Conservation (phyloP, 2,797 vertebrate genomes). For the Spinibarbus caldwelli region DNA sequence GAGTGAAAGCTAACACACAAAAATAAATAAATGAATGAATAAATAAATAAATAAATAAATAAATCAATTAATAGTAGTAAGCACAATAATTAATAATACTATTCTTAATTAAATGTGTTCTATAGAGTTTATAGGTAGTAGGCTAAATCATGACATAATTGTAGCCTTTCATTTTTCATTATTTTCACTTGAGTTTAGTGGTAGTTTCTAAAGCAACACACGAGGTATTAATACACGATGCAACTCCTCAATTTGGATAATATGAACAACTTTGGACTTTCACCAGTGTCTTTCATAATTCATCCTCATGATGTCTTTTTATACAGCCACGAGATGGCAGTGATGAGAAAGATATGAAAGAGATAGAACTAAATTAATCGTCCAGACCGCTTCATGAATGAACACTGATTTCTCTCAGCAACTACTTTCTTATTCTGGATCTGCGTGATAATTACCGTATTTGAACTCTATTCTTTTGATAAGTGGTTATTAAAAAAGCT, state of each 20-base stretch:
- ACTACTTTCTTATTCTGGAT: no score
- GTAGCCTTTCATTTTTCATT: background rate
- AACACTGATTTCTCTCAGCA: background rate
- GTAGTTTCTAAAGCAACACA: background rate
- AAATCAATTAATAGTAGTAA: no score
- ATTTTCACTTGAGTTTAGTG: background rate
- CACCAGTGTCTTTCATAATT: background rate
- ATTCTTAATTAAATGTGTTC: background rate
- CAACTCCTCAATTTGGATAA: no score
- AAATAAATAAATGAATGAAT: no score
- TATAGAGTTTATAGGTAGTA: background rate
- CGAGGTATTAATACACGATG: no score
- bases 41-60: no score
- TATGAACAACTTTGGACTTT: background rate
- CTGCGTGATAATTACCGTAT: background rate
- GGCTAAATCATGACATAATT: background rate
- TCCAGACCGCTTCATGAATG: background rate
- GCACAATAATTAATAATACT: background rate
- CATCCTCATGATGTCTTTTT: background rate
- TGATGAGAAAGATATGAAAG: slow-evolving; percentile 1
- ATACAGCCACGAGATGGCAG: slow-evolving; percentile 20
- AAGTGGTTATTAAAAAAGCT: background rate
- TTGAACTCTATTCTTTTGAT: background rate
- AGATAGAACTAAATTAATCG: background rate
- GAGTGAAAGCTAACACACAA: no score